These are phyloP conservation scores for Tetropium fuscum DNA, from an alignment of 2,888 invertebrate species.

Conservation along the genomic window DNA sequence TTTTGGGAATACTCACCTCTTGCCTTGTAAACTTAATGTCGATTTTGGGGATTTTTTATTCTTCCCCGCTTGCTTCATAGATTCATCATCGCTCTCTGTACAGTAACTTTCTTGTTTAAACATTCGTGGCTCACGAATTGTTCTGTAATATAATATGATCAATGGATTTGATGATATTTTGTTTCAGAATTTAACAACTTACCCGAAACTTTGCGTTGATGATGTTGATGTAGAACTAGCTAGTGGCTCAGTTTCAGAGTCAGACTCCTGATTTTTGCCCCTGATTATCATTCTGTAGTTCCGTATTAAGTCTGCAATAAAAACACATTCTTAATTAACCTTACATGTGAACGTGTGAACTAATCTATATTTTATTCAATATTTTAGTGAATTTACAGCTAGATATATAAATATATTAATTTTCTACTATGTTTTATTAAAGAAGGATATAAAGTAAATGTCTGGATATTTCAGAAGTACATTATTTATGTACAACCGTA, in stretches of 20 bases:
- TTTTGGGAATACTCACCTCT: too few relatives aligned
- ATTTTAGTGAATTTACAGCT: too few relatives aligned
- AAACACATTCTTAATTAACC: not conserved
- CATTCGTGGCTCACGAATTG: conserved; percentile 26
- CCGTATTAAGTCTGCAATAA: conserved; percentile 51
- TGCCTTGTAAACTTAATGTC: conserved; percentile 24
- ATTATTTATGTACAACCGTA: too few relatives aligned
- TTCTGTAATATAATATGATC: conserved; percentile 28
- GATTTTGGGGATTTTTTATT: not conserved
- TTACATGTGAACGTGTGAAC: not conserved
- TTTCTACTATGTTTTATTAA: too few relatives aligned
- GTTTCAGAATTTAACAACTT: conserved; percentile 40
- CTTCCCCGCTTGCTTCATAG: conserved; percentile 2
- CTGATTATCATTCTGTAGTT: conserved; percentile 56
- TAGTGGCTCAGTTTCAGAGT: conserved; percentile 64
- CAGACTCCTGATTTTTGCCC: conserved; percentile 51
- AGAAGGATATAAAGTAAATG: too few relatives aligned
- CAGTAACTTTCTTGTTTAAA: conserved; percentile 38
- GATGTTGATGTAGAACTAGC: conserved; percentile 62
- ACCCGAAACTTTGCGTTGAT: conserved; percentile 61
- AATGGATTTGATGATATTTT: not conserved
- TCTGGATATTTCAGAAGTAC: too few relatives aligned
- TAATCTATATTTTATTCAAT: too few relatives aligned
- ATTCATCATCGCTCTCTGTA: conserved; percentile 38
- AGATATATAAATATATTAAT: too few relatives aligned